phyloP scores from a whole-genome alignment of 2,888 invertebrate genomes.

The Acleris holmiana region DNA sequence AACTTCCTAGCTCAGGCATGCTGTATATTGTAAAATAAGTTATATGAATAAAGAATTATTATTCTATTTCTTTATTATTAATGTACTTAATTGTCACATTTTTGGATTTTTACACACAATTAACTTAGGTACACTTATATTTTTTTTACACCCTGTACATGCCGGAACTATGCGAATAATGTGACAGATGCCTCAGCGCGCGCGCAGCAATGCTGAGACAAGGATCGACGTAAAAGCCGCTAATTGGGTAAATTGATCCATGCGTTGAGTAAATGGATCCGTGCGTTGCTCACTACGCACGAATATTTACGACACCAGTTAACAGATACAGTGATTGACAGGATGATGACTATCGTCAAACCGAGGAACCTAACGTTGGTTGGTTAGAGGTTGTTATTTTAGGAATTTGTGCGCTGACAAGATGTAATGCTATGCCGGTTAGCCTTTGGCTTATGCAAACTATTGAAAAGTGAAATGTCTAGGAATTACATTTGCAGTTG shows the following conservation, averaged over 20 bases:
- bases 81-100: no score
- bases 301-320: conserved; percentile 61
- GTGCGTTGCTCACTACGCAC: conserved; percentile 55
- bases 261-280: conserved; percentile 37
- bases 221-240: conserved; percentile 61
- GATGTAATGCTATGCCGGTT: conserved; percentile 29
- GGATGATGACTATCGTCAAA: conserved; percentile 38
- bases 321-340: conserved; percentile 57
- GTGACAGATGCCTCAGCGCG: conserved; percentile 65
- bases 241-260: conserved; percentile 72
- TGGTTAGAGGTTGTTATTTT: conserved; percentile 29
- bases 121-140: no score
- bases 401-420: conserved; percentile 34
- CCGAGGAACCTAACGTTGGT: conserved; percentile 27
- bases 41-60: no score
- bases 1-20: no score
- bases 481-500: conserved; percentile 20
- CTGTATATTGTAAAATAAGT: no score
- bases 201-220: conserved; percentile 48
- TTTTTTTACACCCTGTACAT: neutral
- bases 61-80: no score
- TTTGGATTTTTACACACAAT: no score
- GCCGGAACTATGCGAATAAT: conserved; percentile 49
- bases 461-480: conserved; percentile 27
- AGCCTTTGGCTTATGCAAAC: conserved; percentile 38